These are phyloP conservation scores for Clarias gariepinus DNA, from an alignment of 2,113 vertebrate genomes.

Conservation along the genomic window DNA sequence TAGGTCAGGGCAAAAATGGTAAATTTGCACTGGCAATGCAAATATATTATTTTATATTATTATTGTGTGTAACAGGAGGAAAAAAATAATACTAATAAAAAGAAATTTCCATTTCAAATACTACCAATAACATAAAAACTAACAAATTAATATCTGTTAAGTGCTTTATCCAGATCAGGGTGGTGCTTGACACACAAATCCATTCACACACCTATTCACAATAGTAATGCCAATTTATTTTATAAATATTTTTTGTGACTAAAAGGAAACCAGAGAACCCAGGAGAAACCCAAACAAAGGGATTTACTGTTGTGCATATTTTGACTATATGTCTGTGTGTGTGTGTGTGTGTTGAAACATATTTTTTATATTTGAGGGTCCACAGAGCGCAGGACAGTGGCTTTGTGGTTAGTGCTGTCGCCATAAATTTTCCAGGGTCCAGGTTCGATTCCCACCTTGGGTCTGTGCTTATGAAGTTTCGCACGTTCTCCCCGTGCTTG, in stretches of 20 bases:
- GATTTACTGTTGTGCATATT: background rate
- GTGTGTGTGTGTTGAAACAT: no score
- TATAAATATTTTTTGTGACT: no score
- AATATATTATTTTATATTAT: no score
- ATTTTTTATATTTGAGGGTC: no score
- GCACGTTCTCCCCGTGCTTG: no score
- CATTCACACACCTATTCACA: background rate
- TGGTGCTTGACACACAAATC: background rate
- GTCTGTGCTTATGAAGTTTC: no score
- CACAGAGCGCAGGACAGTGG: no score
- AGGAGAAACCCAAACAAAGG: background rate
- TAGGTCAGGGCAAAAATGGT: background rate
- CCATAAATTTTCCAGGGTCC: no score
- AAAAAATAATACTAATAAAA: background rate
- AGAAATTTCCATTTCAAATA: background rate
- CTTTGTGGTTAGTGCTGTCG: no score
- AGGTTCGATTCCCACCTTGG: no score
- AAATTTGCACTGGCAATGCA: background rate
- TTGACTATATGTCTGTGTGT: background rate
- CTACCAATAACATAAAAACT: background rate
- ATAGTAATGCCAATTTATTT: background rate
- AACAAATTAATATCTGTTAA: background rate
- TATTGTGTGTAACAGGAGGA: background rate
- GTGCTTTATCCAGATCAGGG: background rate
- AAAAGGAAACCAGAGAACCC: background rate